Base-by-base conservation (phyloP, 1,140 invertebrate genomes). In the Papilio helenus region DNA sequence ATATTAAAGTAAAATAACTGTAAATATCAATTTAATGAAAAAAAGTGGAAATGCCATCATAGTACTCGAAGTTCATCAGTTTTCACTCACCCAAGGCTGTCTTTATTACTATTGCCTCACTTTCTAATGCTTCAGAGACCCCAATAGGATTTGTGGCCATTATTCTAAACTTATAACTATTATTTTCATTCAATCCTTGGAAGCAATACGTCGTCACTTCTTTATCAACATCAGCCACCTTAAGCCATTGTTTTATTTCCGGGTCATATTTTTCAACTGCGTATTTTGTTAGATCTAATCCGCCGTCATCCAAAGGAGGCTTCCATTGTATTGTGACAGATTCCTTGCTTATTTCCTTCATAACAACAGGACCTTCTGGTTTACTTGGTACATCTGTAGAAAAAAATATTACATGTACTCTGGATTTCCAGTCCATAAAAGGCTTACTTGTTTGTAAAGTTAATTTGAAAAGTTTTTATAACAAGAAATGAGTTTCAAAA, bases 91-190 rank as follows among this genome's bases (percentile, higher is more conserved):
- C 90, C 26, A 93, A 84, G 76, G 92, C 90, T 74, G 89, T 90
- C 85, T 96, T 97, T 58, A 97, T 96, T 44, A 95, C 95, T 20
- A 97, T 96, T 3, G 96, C 88, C 61, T 97, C 96, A 86, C 97
- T 97, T 91, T 97, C 96, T 23, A 97, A 91, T 7, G 97, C 96
- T 85, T 98, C 97, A 12, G 98, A 98, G 20, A 95, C 91, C 8
- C 98, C 98, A 77, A 98, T 96, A 9, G 97, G 96, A 94, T 99
- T 99, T 82, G 96, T 96, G 39, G 98, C 98, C 82, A 97, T 96
- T 23, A 99, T 96, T 82, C 98, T 95, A 95, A 98, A 99, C 93
- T 97, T 96, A 87, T 99, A 99, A 86, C 98, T 96, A 23, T 95
- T 95, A 84, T 97, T 97, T 88, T 98, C 96, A 79, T 96, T 95